Evolutionary conservation across 2,113 vertebrate species (phyloP), one percentile per base, ranked within the genome.

Genomic region (Epinephelus fuscoguttatus): DNA sequence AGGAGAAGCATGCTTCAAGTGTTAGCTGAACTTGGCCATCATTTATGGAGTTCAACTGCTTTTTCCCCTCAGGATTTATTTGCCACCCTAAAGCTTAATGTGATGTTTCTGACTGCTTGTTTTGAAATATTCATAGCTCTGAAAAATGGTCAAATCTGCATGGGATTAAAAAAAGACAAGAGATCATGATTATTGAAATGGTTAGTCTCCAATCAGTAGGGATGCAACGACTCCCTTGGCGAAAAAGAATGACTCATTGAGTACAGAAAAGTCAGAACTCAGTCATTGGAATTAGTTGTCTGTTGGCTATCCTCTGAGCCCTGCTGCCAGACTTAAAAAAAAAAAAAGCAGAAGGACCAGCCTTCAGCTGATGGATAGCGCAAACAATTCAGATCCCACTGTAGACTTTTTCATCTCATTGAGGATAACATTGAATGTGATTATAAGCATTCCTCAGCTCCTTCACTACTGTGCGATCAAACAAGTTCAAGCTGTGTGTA

Each of bases 331-430:
- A 70, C 27, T 68, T 75, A 52, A 69, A 45, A n/a, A 59, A 73
- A 79, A 59, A 79, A 67, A 82, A 63, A 87, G 67, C 52, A 68
- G 12, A 30, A 76, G 59, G 70, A 63, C 70, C 50, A 75, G 63
- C 81, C 62, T 72, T 64, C 7, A 61, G 60, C 50, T 85, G 66
- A 75, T 80, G 76, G 63, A 85, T 81, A 33, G 81, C 5, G 42
- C 59, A 74, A 74, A 62, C 0, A 4, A 78, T 85, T 62, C 66
- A 81, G 64, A 63, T 89, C 81, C 59, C 86, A 77, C 49, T 84
- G 80, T 64, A 82, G 82, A 89, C 75, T 74, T 91, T 86, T 85
- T 86, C 79, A 87, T 91, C 53, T 81, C 80, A 77, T 78, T 71
- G 77, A 83, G 77, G 47, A 80, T 84, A 84, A 82, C 76, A 69